Evolutionary conservation across 2,888 invertebrate genomes (phyloP).

Genomic region (Drosophila paranaensis): DNA sequence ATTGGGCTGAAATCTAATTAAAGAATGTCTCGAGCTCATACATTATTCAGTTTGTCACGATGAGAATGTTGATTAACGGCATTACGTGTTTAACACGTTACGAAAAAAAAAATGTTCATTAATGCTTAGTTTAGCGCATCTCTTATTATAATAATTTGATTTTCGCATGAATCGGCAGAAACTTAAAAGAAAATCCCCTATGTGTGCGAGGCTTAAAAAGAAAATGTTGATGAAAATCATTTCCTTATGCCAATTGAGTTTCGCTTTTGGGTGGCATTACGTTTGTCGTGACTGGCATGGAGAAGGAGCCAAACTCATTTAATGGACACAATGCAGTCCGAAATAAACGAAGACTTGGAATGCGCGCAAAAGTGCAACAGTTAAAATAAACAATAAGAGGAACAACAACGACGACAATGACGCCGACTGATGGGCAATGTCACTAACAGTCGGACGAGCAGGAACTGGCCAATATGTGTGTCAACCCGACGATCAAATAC

Average conservation of each 20-base stretch:
- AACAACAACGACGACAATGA: slow-evolving; percentile 11
- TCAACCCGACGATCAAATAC: slow-evolving; percentile 1
- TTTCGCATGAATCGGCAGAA: slow-evolving; percentile 1
- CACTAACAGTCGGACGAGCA: slow-evolving; percentile 39
- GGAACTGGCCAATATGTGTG: background rate
- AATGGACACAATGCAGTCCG: slow-evolving; percentile 20
- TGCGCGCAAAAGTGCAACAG: slow-evolving; percentile 57
- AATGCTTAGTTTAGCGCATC: background rate
- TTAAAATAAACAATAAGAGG: slow-evolving; percentile 39
- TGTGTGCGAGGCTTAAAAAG: background rate
- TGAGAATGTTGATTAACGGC: background rate
- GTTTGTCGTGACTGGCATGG: slow-evolving; percentile 41
- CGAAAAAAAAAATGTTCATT: background rate
- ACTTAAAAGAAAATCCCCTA: background rate
- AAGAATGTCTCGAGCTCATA: too few species aligned
- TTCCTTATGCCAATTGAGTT: slow-evolving; percentile 20
- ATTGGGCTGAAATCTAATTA: background rate
- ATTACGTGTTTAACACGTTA: background rate
- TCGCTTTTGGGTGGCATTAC: slow-evolving; percentile 37
- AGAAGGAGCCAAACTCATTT: slow-evolving; percentile 15
- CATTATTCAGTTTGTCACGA: background rate
- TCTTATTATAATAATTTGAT: background rate
- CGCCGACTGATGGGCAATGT: slow-evolving; percentile 52
- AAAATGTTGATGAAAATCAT: background rate
- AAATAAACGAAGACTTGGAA: slow-evolving; percentile 22